Conservation (phyloP, 2,113 vertebrate species). For the Pseudorectes ferrugineus region DNA sequence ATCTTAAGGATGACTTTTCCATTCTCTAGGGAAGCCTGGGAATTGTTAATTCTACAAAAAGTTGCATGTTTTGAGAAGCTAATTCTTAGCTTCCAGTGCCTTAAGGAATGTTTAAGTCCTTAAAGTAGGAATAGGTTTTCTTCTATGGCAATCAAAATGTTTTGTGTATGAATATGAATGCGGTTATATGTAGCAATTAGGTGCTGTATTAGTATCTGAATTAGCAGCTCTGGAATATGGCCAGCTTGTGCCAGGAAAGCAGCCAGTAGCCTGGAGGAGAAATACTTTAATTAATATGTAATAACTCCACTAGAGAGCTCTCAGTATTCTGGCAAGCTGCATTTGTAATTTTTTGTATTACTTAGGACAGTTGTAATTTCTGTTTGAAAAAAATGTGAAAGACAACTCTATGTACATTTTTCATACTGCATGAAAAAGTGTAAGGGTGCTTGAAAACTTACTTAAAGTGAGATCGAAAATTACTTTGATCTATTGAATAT, state of each 20-base stretch:
- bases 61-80: background rate
- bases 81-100: background rate
- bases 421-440: background rate
- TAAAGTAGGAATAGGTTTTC: background rate
- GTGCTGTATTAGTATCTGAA: background rate
- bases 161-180: constrained; percentile 7
- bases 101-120: background rate
- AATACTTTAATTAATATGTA: constrained; percentile 27
- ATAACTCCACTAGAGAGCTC: background rate
- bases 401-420: background rate
- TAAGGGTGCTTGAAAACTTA: background rate
- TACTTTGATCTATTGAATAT: background rate
- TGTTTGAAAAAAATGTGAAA: background rate
- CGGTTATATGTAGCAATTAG: constrained; percentile 29
- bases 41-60: background rate
- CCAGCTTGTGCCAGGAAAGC: constrained; percentile 36
- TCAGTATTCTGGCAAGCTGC: background rate
- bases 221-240: background rate
- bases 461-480: background rate
- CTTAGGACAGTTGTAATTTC: background rate
- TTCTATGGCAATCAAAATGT: background rate
- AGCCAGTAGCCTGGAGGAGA: constrained; percentile 25
- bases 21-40: background rate
- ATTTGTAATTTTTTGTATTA: background rate
- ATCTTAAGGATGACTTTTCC: background rate